Evolutionary conservation across 2,797 vertebrate species (phyloP).

Genomic region (Neosalanx taihuensis): DNA sequence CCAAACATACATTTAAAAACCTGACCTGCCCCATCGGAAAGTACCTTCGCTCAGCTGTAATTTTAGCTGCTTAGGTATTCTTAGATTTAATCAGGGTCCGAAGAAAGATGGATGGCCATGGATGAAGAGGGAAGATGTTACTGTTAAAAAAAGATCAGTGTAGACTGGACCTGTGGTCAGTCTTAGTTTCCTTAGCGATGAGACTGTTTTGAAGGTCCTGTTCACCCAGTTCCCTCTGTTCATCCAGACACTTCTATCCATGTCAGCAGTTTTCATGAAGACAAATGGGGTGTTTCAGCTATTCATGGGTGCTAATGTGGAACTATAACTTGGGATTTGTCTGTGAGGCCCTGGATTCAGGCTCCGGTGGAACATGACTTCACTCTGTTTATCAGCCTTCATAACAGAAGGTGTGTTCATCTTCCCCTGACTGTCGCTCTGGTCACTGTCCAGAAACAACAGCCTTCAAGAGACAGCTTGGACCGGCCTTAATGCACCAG

Average conservation of each 20-base stretch:
- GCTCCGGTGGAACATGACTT: conserved; percentile 26
- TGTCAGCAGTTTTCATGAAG: too few relatives aligned
- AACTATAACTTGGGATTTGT: neutral
- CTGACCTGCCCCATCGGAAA: conserved; percentile 24
- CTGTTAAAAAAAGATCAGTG: neutral
- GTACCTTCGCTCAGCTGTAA: conserved; percentile 24
- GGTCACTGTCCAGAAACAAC: conserved; percentile 1
- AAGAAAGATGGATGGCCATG: conserved; percentile 12
- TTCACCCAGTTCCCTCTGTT: conserved; percentile 1
- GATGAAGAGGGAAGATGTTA: conserved; percentile 9
- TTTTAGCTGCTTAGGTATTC: conserved; percentile 35
- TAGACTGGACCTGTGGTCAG: conserved; percentile 3
- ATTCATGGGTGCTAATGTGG: neutral
- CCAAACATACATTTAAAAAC: conserved; percentile 14
- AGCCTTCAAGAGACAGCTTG: conserved; percentile 6
- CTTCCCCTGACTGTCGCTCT: neutral
- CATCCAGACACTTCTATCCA: too few relatives aligned
- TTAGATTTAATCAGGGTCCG: conserved; percentile 18
- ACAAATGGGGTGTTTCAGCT: neutral
- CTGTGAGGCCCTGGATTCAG: neutral
- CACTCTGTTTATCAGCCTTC: conserved; percentile 18
- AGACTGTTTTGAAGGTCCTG: conserved; percentile 8
- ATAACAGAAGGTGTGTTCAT: conserved; percentile 5
- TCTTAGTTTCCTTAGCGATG: conserved; percentile 8
- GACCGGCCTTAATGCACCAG: neutral